phyloP scores from a whole-genome alignment of 1,140 invertebrate species.

The Schlechtendalia chinensis region DNA sequence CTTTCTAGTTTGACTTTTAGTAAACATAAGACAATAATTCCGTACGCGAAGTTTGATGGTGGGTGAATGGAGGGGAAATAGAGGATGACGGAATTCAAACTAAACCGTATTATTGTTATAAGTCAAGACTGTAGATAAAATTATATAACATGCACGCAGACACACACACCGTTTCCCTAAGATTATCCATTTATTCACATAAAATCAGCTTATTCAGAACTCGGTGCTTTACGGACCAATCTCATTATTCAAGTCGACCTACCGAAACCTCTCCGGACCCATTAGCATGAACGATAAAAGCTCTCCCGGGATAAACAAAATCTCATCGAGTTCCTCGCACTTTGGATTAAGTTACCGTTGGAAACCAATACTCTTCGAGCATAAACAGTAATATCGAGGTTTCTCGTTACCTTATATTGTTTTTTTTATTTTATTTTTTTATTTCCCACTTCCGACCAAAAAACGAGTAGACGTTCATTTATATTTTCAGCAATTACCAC shows the following conservation, averaged over 20 bases:
- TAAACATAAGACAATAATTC: no score
- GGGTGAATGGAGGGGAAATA: no score
- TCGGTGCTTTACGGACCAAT: constrained; percentile 16
- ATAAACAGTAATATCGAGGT: constrained; percentile 38
- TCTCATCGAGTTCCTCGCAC: constrained; percentile 28
- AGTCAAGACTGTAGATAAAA: no score
- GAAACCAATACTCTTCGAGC: constrained; percentile 13
- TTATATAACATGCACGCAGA: no score
- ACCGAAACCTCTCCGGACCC: constrained; percentile 39
- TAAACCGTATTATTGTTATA: no score
- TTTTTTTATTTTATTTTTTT: neutral
- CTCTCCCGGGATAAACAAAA: constrained; percentile 45
- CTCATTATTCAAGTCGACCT: constrained; percentile 39
- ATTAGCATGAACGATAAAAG: constrained; percentile 43
- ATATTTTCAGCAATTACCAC: no score
- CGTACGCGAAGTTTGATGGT: no score
- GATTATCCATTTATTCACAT: constrained; percentile 26
- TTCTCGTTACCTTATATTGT: constrained; percentile 54
- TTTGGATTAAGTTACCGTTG: constrained; percentile 44
- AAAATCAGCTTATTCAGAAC: constrained; percentile 38
- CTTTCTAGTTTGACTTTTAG: no score
- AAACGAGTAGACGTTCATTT: no score
- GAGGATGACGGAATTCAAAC: no score
- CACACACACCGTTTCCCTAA: neutral
- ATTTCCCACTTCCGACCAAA: no score